Evolutionary conservation across 2,113 vertebrate species (phyloP), one percentile per base, ranked within the genome.

Genomic region (Vulpes ferrilata): DNA sequence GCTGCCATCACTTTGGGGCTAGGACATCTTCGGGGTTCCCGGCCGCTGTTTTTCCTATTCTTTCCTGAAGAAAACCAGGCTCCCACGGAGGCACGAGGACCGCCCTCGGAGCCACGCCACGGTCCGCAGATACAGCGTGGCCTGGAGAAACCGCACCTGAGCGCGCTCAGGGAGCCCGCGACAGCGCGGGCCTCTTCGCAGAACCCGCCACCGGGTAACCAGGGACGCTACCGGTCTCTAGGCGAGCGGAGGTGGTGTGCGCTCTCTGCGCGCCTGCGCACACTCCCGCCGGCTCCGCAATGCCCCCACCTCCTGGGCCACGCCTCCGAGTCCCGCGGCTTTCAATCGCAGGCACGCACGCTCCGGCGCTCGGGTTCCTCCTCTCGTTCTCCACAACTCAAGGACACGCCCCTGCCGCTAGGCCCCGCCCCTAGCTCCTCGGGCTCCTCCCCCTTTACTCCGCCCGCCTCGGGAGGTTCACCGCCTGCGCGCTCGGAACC

Each of bases 101-200:
- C 9, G 19, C 51, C 2, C 38, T 84, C 67, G 7, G 25, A 69
- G 43, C 2, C 57, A 78, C 38, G 2, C 5, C 7, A 20, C 11
- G 25, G 32, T 35, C 60, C 30, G n/a, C 13, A 7, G 78, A 11
- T 43, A 11, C 67, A 30, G 48, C n/a, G 0, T 82, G 67, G 51
- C 55, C 17, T 20, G 4, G 20, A 57, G 38, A 22, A 82, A 5
- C 43, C 7, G 4, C 38, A 4, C 25, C 43, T 4, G 73, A 8
- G 43, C 43, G 48, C 48, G 16, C 74, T 9, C 27, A 51, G 48
- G 27, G 2, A 2, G 9, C 0, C 6, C 6, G 23, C 9, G 19
- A 1, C 27, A 0, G 17, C 5, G 3, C 10, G 0, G 4, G 0
- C 16, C 10, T 8, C 20, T 0, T 0, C 13, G n/a, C 27, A 1